Conservation (phyloP, 2,797 vertebrate genomes). For the Centroberyx gerrardi region DNA sequence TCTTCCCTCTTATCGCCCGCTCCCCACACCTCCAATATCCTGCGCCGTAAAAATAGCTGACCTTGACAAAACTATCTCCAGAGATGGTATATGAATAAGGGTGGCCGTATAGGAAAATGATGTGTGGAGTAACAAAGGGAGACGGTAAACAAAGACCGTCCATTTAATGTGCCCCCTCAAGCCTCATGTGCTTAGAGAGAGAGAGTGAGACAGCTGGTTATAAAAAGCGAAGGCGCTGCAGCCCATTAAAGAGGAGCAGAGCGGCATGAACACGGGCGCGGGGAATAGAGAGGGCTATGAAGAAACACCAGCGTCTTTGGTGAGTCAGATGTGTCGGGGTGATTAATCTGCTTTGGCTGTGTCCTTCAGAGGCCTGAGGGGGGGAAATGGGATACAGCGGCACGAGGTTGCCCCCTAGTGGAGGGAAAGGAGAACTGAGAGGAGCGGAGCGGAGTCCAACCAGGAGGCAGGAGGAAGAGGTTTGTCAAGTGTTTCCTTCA, state of each 20-base stretch:
- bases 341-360: constrained; percentile 75
- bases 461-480: no score
- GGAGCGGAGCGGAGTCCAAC: no score
- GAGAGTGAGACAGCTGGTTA: constrained; percentile 60
- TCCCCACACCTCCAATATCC: constrained; percentile 54
- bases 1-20: constrained; percentile 33
- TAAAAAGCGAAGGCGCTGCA: constrained; percentile 57
- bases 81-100: constrained; percentile 46
- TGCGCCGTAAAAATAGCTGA: constrained; percentile 66
- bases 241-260: constrained; percentile 62
- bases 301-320: constrained; percentile 73
- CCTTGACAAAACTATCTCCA: constrained; percentile 72
- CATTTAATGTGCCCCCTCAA: constrained; percentile 64
- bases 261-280: constrained; percentile 16
- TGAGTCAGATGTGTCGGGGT: constrained; percentile 81
- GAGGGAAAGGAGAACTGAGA: constrained; percentile 6
- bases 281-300: constrained; percentile 51
- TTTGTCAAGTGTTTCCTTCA: no score
- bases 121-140: constrained; percentile 62
- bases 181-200: constrained; percentile 44
- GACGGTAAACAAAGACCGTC: constrained; percentile 73
- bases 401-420: constrained; percentile 69
- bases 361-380: constrained; percentile 69
- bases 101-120: constrained; percentile 33
- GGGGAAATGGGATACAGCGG: neutral